Percentiles rank a stretch among this genome's conserved stretches.
Conservation (phyloP, 2,888 invertebrate genomes). For the Theretra japonica region DNA sequence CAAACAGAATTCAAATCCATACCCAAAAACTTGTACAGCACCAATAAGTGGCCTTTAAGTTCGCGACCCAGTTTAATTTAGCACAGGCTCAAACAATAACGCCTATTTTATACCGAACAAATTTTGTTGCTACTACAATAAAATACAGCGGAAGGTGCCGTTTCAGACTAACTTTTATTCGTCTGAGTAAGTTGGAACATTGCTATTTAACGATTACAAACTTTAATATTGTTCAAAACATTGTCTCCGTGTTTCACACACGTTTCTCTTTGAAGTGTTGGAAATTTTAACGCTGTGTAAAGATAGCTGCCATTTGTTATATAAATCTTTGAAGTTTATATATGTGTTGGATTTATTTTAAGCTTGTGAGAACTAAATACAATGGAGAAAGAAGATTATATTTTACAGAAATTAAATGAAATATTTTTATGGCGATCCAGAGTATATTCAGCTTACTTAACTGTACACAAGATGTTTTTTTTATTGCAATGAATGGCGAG, state of each 20-base stretch:
- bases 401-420: too few species aligned
- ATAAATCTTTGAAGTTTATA: background rate
- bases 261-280: conserved; percentile 23
- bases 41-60: background rate
- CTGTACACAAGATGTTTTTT: too few species aligned
- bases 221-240: conserved; percentile 36
- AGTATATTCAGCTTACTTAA: too few species aligned
- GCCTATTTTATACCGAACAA: conserved; percentile 44
- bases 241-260: conserved; percentile 5
- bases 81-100: conserved; percentile 26
- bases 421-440: too few species aligned
- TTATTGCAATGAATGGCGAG: too few species aligned
- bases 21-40: background rate
- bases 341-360: background rate
- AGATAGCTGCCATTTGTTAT: conserved; percentile 5
- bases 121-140: conserved; percentile 48
- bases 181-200: conserved; percentile 50
- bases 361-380: background rate
- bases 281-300: background rate
- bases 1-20: conserved; percentile 5
- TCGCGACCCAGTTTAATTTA: conserved; percentile 32
- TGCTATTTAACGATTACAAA: conserved; percentile 57
- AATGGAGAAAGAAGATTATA: background rate
- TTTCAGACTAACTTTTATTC: conserved; percentile 51
- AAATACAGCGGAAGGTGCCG: conserved; percentile 40